Conservation (phyloP, 92 coral and sea anemone genomes). For the Porites evermanni region DNA sequence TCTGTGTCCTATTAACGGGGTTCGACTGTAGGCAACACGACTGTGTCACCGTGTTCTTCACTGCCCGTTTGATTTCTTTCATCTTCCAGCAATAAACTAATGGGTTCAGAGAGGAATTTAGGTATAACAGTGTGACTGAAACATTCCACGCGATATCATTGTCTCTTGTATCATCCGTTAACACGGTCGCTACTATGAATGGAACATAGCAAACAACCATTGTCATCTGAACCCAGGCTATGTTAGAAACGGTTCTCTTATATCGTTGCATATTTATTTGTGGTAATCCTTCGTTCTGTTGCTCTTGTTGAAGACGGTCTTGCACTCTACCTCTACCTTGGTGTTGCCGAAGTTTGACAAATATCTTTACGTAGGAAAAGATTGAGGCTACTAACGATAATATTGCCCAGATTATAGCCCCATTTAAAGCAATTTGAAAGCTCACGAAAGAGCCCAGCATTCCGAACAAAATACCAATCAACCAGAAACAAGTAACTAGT, state of each 20-base stretch:
- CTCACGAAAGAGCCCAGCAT: neutral
- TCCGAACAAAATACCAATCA: neutral
- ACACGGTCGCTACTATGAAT: neutral
- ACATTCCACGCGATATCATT: neutral
- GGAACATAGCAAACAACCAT: neutral
- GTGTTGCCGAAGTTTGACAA: neutral
- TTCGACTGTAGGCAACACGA: neutral
- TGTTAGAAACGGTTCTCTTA: slow-evolving; percentile 2
- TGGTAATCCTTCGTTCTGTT: neutral
- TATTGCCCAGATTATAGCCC: neutral
- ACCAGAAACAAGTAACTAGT: neutral
- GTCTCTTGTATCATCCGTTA: neutral
- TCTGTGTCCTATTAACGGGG: too few species aligned
- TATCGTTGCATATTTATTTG: neutral
- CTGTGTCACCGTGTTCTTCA: neutral
- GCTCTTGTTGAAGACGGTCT: neutral
- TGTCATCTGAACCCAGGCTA: slow-evolving; percentile 13
- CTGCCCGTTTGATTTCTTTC: neutral
- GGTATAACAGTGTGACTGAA: neutral
- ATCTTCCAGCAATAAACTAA: neutral
- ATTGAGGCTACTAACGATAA: neutral
- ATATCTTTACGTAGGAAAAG: slow-evolving; percentile 1
- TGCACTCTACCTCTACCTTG: neutral
- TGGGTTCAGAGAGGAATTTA: neutral
- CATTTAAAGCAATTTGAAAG: neutral